Evolutionary conservation across 2,888 invertebrate species (phyloP).

Genomic region (Pantelozetes paolii): DNA sequence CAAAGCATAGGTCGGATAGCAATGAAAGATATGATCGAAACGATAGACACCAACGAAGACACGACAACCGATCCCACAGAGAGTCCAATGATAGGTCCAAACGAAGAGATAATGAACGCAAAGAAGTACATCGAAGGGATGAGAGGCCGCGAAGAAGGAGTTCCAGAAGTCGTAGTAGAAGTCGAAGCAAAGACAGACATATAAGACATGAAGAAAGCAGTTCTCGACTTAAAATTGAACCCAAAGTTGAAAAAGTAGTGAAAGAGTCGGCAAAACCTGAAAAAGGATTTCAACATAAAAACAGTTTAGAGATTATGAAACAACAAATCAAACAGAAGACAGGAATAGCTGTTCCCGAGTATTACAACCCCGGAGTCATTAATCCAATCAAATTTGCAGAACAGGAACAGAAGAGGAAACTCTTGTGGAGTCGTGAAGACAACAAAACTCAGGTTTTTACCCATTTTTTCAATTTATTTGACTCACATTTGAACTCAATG

Average conservation of each 20-base stretch:
- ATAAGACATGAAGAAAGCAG: background rate
- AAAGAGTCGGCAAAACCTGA: background rate
- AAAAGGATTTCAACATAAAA: slow-evolving; percentile 25
- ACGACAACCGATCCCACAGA: background rate
- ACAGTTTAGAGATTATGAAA: slow-evolving; percentile 17
- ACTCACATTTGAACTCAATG: background rate
- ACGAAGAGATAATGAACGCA: background rate
- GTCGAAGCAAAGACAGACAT: slow-evolving; percentile 6
- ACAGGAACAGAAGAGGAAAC: slow-evolving; percentile 83
- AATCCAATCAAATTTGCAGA: slow-evolving; percentile 76
- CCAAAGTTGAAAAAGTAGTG: background rate
- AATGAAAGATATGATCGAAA: slow-evolving; percentile 10
- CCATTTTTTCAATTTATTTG: background rate
- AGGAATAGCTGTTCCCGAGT: slow-evolving; percentile 44
- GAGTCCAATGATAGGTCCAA: background rate
- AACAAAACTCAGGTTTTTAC: slow-evolving; percentile 58
- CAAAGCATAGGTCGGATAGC: background rate
- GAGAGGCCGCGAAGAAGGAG: background rate
- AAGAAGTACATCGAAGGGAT: background rate
- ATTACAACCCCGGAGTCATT: slow-evolving; percentile 55
- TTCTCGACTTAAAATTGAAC: background rate
- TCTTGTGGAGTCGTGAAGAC: slow-evolving; percentile 64
- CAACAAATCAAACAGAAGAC: slow-evolving; percentile 29
- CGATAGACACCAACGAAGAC: slow-evolving; percentile 1
- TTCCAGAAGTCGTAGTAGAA: slow-evolving; percentile 13